These are phyloP conservation scores for Porites cylindrica DNA, from an alignment of 92 coral and sea anemone species.

Conservation along the genomic window DNA sequence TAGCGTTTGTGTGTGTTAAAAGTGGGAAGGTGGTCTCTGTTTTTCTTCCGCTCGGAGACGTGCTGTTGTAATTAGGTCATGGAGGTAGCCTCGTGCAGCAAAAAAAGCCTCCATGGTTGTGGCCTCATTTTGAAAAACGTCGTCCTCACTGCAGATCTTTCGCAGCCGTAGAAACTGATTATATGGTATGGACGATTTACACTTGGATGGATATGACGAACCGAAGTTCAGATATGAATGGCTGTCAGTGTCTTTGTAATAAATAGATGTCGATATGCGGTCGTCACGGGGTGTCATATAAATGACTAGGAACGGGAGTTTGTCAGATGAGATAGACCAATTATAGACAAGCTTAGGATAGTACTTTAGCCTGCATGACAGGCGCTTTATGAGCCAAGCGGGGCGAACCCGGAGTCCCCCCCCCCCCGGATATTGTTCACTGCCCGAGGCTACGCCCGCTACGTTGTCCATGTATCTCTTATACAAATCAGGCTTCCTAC, in stretches of 20 bases:
- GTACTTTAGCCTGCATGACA: neutral
- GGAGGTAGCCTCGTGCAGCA: neutral
- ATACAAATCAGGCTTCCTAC: neutral
- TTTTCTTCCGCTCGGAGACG: neutral
- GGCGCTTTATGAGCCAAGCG: neutral
- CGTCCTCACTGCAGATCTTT: conserved; percentile 6
- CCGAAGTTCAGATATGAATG: conserved; percentile 14
- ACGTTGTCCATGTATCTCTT: conserved; percentile 23
- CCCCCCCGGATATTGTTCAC: neutral
- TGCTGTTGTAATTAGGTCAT: neutral
- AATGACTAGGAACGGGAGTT: neutral
- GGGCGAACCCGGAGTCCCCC: no score
- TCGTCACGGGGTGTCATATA: neutral
- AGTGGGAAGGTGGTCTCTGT: neutral
- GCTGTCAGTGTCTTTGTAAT: conserved; percentile 14
- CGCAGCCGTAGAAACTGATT: neutral
- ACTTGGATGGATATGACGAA: neutral
- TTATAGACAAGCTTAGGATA: neutral
- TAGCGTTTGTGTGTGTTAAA: no score
- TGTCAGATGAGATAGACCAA: neutral
- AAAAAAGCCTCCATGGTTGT: neutral
- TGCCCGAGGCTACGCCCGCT: conserved; percentile 15
- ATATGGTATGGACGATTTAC: conserved; percentile 10
- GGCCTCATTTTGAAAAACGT: neutral
- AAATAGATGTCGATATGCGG: neutral